Evolutionary conservation across 2,113 vertebrate genomes (phyloP).

Genomic region (Petrocephalus zakoni): DNA sequence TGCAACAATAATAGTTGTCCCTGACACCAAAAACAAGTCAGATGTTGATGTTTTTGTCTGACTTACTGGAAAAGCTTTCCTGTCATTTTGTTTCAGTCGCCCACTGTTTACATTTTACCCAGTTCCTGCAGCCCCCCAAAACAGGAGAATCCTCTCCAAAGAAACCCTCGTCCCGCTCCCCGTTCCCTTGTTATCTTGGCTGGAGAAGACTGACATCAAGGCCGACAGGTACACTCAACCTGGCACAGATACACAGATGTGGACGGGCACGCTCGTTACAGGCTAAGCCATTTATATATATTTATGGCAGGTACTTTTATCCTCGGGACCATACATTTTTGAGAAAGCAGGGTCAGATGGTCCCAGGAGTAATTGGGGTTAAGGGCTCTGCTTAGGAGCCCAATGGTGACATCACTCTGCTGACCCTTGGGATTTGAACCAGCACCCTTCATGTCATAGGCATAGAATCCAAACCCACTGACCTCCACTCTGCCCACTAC

Average conservation of each 20-base stretch:
- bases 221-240: slow-evolving; percentile 2
- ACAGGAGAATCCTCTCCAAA: not conserved
- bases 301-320: not conserved
- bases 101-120: not conserved
- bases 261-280: not conserved
- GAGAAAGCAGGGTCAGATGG: not conserved
- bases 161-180: not conserved
- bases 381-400: not conserved
- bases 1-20: not conserved
- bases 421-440: not conserved
- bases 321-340: not conserved
- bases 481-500: not conserved
- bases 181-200: not conserved
- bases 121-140: not conserved
- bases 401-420: not conserved
- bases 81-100: not conserved
- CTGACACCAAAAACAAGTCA: not conserved
- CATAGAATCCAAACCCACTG: not conserved
- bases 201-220: not conserved
- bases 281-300: not conserved
- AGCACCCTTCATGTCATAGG: not conserved
- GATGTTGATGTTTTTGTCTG: not conserved
- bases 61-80: not conserved
- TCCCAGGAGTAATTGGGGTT: too few species aligned
- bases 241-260: slow-evolving; percentile 1